Conservation (phyloP, 1,140 invertebrate species). For the Ostrea edulis region DNA sequence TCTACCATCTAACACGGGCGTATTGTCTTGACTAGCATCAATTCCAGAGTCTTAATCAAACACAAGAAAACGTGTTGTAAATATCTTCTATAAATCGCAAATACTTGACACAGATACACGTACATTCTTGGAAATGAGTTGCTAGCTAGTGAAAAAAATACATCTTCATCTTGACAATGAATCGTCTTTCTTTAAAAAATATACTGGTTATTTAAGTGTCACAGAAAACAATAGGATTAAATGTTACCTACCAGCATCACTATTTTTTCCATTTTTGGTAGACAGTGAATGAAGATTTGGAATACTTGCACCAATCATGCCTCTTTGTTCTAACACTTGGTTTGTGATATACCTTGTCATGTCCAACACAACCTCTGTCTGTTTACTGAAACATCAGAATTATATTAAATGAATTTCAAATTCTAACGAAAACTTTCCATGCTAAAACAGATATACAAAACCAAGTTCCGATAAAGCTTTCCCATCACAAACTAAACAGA, state of each 20-base stretch:
- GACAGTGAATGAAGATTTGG: slow-evolving; percentile 39
- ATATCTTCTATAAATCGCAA: too few species aligned
- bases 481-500: too few species aligned
- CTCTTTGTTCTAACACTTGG: slow-evolving; percentile 72
- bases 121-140: too few species aligned
- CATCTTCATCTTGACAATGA: too few species aligned
- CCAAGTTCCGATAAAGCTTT: too few species aligned
- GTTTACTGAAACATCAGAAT: slow-evolving; percentile 63
- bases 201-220: too few species aligned
- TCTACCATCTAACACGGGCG: neutral
- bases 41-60: slow-evolving; percentile 49
- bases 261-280: neutral
- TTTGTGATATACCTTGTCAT: slow-evolving; percentile 73
- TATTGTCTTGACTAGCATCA: slow-evolving; percentile 49
- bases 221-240: neutral
- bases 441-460: too few species aligned
- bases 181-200: too few species aligned
- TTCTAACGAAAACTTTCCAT: too few species aligned
- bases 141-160: too few species aligned
- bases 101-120: too few species aligned
- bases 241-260: slow-evolving; percentile 3
- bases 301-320: slow-evolving; percentile 54
- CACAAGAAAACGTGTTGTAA: neutral
- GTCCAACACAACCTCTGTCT: slow-evolving; percentile 72
- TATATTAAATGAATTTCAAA: too few species aligned